Evolutionary conservation across 2,797 vertebrate genomes (phyloP), one percentile per base, ranked within the genome.

Genomic region (Sternarchorhynchus goeldii): DNA sequence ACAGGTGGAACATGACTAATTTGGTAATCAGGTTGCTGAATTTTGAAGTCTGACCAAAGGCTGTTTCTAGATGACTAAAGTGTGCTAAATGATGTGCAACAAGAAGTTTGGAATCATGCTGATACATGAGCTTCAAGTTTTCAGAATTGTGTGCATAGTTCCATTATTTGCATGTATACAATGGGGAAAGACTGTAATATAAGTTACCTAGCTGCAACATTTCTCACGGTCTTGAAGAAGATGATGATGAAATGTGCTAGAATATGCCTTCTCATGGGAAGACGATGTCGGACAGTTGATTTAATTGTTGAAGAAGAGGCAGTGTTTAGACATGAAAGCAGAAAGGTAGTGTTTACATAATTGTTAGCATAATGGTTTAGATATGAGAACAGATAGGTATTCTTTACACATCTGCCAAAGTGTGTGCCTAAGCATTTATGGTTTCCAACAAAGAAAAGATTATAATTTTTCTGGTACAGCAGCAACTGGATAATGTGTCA

Each of bases 241-340:
- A 68, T 53, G 20, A 58, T 21, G 56, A 21, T 45, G 60, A 58
- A 73, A 79, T 32, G 39, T 32, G 70, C 3, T 67, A 55, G n/a
- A 31, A 55, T 64, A 12, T n/a, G 39, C 57, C 73, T 74, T 81
- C 75, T 77, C 75, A 77, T 73, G 65, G 20, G 69, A 63, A 56
- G 74, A 73, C 1, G 0, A 60, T 73, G 69, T 32, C n/a, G 29
- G 41, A 12, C 41, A 21, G 50, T 41, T 53, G 55, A 72, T 76
- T 73, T 58, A 39, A 73, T 58, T 2, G 29, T 14, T 53, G 0
- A 4, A 73, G 8, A 50, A 56, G 6, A 59, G 29, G 50, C 1
- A n/a, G 53, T 65, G 39, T 6, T 57, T 29, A 57, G 62, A 34
- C 21, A 32, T 36, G 18, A 65, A 29, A 67, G 3, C 18, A 18